A percentile compares a stretch with the other conserved stretches of the same genome.
phyloP scores from a whole-genome alignment of 2,888 invertebrate species.

The Boloria selene region DNA sequence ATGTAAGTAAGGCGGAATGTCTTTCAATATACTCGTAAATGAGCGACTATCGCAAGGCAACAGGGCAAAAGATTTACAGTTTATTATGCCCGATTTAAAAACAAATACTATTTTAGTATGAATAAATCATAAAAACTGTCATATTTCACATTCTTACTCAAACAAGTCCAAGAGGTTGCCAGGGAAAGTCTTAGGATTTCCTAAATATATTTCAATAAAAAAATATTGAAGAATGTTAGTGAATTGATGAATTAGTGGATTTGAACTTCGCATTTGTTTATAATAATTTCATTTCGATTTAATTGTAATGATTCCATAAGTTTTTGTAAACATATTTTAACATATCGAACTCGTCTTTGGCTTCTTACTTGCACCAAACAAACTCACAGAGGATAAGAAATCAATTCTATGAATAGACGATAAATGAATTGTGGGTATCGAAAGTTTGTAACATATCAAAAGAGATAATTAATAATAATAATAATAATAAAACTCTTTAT shows the following conservation, averaged over 20 bases:
- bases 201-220: no score
- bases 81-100: neutral
- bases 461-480: constrained; percentile 42
- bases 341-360: constrained; percentile 23
- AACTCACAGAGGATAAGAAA: constrained; percentile 63
- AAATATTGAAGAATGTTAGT: no score
- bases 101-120: no score
- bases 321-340: neutral
- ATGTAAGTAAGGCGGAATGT: constrained; percentile 13
- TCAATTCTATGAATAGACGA: constrained; percentile 77
- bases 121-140: no score
- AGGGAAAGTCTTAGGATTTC: no score
- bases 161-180: no score
- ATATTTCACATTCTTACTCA: no score
- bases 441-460: constrained; percentile 68
- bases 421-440: constrained; percentile 70
- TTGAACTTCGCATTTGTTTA: no score
- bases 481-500: no score
- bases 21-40: constrained; percentile 16
- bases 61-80: neutral
- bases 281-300: no score
- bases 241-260: no score
- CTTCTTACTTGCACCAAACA: constrained; percentile 48
- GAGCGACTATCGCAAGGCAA: constrained; percentile 3
- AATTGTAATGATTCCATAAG: no score